Conservation (phyloP, 1,140 invertebrate species). For the Aphelenchoides besseyi region DNA sequence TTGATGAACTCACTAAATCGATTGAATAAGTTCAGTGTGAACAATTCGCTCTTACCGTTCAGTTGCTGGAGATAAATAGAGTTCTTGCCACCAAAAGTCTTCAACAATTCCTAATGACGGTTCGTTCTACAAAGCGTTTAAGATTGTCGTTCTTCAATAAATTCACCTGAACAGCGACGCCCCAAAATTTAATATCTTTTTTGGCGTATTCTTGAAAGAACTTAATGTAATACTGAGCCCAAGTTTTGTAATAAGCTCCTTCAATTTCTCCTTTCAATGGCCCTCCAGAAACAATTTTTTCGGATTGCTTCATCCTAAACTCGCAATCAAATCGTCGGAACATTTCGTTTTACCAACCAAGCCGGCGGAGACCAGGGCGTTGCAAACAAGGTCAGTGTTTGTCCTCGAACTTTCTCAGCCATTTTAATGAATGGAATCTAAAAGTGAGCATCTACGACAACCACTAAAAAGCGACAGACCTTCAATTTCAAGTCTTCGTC, state of each 20-base stretch:
- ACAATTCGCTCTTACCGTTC: slow-evolving; percentile 13
- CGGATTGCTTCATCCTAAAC: slow-evolving; percentile 89
- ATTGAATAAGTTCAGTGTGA: slow-evolving; percentile 29
- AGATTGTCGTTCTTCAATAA: too few relatives aligned
- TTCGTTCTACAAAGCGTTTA: slow-evolving; percentile 67
- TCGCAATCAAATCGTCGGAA: neutral
- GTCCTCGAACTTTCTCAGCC: slow-evolving; percentile 64
- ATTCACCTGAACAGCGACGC: slow-evolving; percentile 69
- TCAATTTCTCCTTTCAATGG: slow-evolving; percentile 67
- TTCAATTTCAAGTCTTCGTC: slow-evolving; percentile 70
- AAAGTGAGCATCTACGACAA: neutral
- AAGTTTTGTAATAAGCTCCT: slow-evolving; percentile 73
- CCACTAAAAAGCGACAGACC: too few relatives aligned
- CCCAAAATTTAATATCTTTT: slow-evolving; percentile 68
- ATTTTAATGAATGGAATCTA: slow-evolving; percentile 70
- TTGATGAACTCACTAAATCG: slow-evolving; percentile 57
- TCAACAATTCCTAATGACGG: slow-evolving; percentile 57
- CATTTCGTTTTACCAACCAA: neutral
- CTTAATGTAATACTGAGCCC: slow-evolving; percentile 76
- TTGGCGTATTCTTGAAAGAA: slow-evolving; percentile 69
- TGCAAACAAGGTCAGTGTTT: slow-evolving; percentile 69
- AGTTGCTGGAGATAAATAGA: too few relatives aligned
- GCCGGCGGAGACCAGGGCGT: slow-evolving; percentile 78
- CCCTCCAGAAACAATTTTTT: slow-evolving; percentile 66
- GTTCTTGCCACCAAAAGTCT: slow-evolving; percentile 43